These are phyloP conservation scores for Tichodroma muraria DNA, from an alignment of 2,113 vertebrate species.

Conservation along the genomic window DNA sequence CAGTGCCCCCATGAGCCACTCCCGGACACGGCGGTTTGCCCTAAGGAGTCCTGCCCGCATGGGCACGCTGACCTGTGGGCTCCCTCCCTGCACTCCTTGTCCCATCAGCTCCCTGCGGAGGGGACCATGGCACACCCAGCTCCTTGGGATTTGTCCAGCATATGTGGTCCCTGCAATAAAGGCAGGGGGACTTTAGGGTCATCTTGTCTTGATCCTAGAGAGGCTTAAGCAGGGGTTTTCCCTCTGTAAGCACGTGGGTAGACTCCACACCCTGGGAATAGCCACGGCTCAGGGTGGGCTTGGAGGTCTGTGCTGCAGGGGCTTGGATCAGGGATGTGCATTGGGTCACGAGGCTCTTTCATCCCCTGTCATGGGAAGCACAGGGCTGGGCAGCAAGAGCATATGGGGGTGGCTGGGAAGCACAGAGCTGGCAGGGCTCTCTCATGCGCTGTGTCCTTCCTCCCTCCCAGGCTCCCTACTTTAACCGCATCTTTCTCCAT, in stretches of 20 bases:
- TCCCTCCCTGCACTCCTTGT: background rate
- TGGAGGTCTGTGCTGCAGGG: background rate
- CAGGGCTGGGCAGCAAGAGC: fast-evolving
- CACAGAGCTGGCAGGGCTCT: background rate
- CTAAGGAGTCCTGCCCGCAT: fast-evolving
- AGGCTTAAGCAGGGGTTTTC: background rate
- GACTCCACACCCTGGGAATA: fast-evolving
- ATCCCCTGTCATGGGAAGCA: fast-evolving
- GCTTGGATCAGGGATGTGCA: background rate
- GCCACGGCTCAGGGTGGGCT: fast-evolving
- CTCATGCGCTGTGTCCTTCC: background rate
- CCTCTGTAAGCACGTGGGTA: fast-evolving
- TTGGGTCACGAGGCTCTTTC: background rate
- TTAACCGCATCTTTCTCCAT: constrained; percentile 77
- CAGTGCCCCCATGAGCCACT: background rate
- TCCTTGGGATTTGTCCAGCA: background rate
- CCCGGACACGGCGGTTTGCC: fast-evolving
- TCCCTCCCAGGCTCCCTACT: constrained; percentile 76
- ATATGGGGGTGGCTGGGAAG: fast-evolving
- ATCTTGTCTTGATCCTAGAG: background rate
- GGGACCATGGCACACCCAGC: background rate
- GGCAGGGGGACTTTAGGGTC: background rate
- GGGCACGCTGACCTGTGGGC: background rate
- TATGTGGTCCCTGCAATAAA: fast-evolving
- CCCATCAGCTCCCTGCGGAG: background rate